Percentiles rank a stretch among this genome's conserved stretches.
These are phyloP conservation scores for Aselliscus stoliczkanus DNA, from an alignment of 2,797 vertebrate genomes.

Conservation along the genomic window DNA sequence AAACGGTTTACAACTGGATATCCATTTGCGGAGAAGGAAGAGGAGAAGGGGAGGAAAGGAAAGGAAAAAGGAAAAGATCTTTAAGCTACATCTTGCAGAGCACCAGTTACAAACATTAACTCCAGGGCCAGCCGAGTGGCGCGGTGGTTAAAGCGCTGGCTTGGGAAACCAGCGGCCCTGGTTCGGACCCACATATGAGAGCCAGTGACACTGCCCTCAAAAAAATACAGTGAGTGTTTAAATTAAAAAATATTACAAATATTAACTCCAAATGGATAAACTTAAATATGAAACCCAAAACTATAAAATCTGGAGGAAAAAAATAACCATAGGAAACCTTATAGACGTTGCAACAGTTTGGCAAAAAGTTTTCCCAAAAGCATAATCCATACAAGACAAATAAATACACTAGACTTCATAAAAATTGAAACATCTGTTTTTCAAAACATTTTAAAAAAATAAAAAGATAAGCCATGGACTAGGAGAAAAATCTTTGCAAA, in stretches of 20 bases:
- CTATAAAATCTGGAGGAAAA: neutral
- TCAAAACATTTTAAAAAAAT: neutral
- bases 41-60: too few species aligned
- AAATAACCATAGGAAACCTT: neutral
- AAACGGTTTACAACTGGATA: neutral
- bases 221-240: too few species aligned
- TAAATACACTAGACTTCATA: neutral
- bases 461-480: neutral
- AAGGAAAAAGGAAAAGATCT: neutral
- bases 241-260: too few species aligned
- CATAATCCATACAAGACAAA: slow-evolving; percentile 19
- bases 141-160: too few species aligned
- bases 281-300: slow-evolving; percentile 4
- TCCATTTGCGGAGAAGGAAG: neutral
- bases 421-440: neutral
- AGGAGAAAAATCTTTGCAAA: neutral
- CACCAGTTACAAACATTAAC: slow-evolving; percentile 6
- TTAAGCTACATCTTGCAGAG: neutral
- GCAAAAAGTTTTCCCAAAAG: slow-evolving; percentile 31
- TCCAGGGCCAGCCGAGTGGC: too few species aligned
- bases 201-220: too few species aligned
- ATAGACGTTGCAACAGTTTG: neutral
- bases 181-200: too few species aligned
- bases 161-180: too few species aligned
- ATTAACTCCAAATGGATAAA: slow-evolving; percentile 1